Evolutionary conservation across 2,113 vertebrate genomes (phyloP).

Genomic region (Sander lucioperca): DNA sequence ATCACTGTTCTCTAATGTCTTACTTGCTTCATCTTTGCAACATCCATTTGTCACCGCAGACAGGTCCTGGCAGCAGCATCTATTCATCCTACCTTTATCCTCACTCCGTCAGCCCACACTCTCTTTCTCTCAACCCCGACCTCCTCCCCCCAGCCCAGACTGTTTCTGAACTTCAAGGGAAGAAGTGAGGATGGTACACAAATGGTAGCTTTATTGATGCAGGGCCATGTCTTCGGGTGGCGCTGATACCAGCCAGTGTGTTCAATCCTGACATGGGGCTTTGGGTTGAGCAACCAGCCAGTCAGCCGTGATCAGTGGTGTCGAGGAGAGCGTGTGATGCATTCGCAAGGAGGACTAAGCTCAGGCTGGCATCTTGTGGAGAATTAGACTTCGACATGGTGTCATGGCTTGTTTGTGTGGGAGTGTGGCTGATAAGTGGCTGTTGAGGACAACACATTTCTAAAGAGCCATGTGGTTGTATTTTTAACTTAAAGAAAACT

Average conservation of each 20-base stretch:
- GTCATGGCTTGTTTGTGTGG: conserved; percentile 3
- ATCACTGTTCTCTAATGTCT: conserved; percentile 83
- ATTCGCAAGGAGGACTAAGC: conserved; percentile 49
- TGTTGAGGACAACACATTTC: neutral
- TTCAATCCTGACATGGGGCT: conserved; percentile 46
- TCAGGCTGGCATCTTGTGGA: conserved; percentile 40
- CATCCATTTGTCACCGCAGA: conserved; percentile 83
- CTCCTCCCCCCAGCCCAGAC: neutral
- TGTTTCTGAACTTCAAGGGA: conserved; percentile 46
- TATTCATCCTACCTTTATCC: conserved; percentile 77
- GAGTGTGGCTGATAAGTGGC: conserved; percentile 2
- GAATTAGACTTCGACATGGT: conserved; percentile 59
- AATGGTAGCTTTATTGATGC: conserved; percentile 31
- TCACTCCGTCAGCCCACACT: conserved; percentile 62
- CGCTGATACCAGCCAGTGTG: conserved; percentile 16
- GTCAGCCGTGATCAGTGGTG: conserved; percentile 32
- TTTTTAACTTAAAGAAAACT: neutral
- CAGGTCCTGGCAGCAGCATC: conserved; percentile 76
- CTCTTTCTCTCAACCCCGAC: conserved; percentile 36
- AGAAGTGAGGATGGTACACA: conserved; percentile 34
- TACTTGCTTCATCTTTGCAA: conserved; percentile 80
- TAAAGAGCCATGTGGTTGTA: neutral
- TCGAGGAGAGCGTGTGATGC: conserved; percentile 29
- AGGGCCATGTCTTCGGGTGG: conserved; percentile 36
- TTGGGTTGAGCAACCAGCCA: conserved; percentile 38